Conservation (phyloP, 2,113 vertebrate species). For the Pollimyrus isidori region DNA sequence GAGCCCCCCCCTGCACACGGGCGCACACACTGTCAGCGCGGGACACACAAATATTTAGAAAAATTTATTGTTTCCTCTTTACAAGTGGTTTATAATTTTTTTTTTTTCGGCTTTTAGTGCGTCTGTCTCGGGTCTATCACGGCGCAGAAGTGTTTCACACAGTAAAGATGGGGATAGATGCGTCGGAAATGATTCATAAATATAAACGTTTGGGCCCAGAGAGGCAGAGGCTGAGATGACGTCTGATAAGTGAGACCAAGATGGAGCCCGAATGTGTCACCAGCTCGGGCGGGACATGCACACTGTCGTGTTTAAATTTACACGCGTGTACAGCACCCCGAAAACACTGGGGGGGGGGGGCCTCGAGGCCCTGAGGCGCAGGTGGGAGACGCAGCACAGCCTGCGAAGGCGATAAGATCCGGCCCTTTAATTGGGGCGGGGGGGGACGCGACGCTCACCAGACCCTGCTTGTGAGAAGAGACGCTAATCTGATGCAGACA, state of each 20-base stretch:
- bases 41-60: constrained; percentile 43
- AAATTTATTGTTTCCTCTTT: constrained; percentile 53
- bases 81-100: constrained; percentile 31
- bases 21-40: constrained; percentile 31
- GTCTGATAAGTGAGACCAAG: neutral
- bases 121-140: constrained; percentile 27
- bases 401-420: neutral
- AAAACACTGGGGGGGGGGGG: neutral
- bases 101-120: constrained; percentile 26
- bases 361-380: neutral
- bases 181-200: constrained; percentile 2
- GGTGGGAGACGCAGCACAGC: neutral
- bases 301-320: neutral
- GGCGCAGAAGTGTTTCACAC: neutral
- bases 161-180: neutral
- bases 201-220: neutral
- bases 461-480: neutral
- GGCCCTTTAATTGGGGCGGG: neutral
- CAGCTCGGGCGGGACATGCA: neutral
- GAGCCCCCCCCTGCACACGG: constrained; percentile 26
- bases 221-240: neutral
- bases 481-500: constrained; percentile 56
- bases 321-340: neutral
- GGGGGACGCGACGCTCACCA: neutral
- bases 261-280: neutral